Percentiles rank a stretch among this genome's conserved stretches.
Conservation (phyloP, 1,140 invertebrate genomes). For the Drosophila persimilis region DNA sequence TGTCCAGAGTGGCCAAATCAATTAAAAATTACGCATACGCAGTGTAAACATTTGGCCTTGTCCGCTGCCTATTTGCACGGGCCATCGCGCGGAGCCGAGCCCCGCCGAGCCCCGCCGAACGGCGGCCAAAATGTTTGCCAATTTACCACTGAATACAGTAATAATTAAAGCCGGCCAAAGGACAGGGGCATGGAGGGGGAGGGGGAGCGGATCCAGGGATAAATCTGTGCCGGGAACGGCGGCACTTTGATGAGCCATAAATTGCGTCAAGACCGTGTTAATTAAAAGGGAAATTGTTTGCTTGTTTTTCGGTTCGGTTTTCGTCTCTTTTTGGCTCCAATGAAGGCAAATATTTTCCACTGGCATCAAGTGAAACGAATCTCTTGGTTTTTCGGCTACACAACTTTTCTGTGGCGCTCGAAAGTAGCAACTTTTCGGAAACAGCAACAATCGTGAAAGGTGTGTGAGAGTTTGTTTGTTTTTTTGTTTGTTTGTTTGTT, state of each 20-base stretch:
- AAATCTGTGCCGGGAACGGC: background rate
- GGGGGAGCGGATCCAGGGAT: no score
- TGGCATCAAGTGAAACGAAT: constrained; percentile 66
- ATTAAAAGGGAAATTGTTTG: constrained; percentile 55
- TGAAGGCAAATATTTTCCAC: constrained; percentile 48
- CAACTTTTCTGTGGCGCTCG: constrained; percentile 36
- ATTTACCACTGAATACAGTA: constrained; percentile 5
- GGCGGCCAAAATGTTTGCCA: constrained; percentile 5
- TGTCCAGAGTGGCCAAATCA: constrained; percentile 71
- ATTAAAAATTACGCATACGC: constrained; percentile 81
- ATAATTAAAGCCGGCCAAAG: constrained; percentile 2
- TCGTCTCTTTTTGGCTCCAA: background rate
- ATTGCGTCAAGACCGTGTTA: constrained; percentile 52
- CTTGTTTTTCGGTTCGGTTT: constrained; percentile 15
- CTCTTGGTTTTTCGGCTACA: constrained; percentile 28
- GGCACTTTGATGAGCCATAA: constrained; percentile 27
- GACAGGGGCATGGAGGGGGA: no score
- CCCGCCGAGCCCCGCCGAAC: background rate
- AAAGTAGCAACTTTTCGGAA: constrained; percentile 51
- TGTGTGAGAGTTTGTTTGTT: constrained; percentile 34
- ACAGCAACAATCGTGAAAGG: constrained; percentile 44
- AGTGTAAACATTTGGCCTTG: constrained; percentile 68
- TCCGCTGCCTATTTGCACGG: constrained; percentile 48
- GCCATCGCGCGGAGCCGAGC: background rate
- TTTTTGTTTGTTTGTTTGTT: constrained; percentile 36